Evolutionary conservation across 2,888 invertebrate genomes (phyloP), one percentile per base, ranked within the genome.

Genomic region (Pristionchus mayeri): DNA sequence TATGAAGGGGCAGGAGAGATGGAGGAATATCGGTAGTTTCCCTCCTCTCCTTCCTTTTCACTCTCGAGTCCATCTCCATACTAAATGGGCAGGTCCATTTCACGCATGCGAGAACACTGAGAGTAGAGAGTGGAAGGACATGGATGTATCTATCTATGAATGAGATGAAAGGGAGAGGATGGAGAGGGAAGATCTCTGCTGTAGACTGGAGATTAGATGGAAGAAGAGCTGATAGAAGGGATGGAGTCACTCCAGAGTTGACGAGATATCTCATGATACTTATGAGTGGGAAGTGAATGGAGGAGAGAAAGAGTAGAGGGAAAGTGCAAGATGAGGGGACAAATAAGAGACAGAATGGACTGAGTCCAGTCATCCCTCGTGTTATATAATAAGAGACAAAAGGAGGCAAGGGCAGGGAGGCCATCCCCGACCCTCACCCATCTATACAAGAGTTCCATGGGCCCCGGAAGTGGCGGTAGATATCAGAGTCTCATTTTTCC

Each of bases 21-120:
- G 75, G 24, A 11, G 48, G 75, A 75, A 75, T 75, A 75, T 75
- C 75, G 27, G 27, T 37, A 75, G 44, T 75, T 48, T 48, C 48
- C 24, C 75, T 48, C 44, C 44, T 13, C 75, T n/a, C 48, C 48
- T 13, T 24, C 24, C 48, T 34, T 75, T 75, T 48, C 75, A 48
- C 44, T 75, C 75, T 75, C 67, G 67, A 67, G 48, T 44, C 75
- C 48, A 75, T 75, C 75, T 75, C 75, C 44, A 52, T 52, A 79
- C 79, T 79, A 79, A 79, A 79, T 79, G 54, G 79, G 44, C 79
- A 52, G 52, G 79, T 79, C 79, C 54, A 79, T 79, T 79, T 79
- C 79, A 79, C 79, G 79, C 79, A 52, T 48, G 79, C 50, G 79
- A 54, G 79, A 50, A 79, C 79, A 79, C 40, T 40, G 54, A 52